A percentile compares a stretch with the other conserved stretches of the same genome.
phyloP scores from a whole-genome alignment of 2,888 invertebrate genomes.

The Euzophera pinguis region DNA sequence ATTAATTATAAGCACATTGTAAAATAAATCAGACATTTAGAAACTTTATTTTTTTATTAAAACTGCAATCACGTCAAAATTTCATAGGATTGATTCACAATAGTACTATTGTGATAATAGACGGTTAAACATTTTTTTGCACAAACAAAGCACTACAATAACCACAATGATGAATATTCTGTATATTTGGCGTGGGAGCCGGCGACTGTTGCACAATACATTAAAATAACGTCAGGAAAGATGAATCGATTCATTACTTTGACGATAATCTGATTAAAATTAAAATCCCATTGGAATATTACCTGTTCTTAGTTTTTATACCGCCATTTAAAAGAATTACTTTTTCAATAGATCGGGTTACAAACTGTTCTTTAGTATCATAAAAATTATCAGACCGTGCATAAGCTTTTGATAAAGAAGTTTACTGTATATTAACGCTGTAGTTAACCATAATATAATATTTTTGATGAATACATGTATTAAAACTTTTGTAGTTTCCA shows the following conservation, averaged over 20 bases:
- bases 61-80: no score
- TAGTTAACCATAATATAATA: background rate
- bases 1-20: no score
- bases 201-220: conserved; percentile 11
- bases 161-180: conserved; percentile 10
- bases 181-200: conserved; percentile 11
- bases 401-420: conserved; percentile 11
- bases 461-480: background rate
- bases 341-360: background rate
- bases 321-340: background rate
- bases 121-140: background rate
- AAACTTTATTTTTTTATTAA: no score
- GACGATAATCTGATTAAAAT: conserved; percentile 23
- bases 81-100: background rate
- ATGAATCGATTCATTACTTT: conserved; percentile 34
- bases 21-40: no score
- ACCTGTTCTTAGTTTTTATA: conserved; percentile 9
- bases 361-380: background rate
- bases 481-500: conserved; percentile 1
- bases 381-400: background rate
- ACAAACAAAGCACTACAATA: conserved; percentile 4
- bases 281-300: conserved; percentile 20
- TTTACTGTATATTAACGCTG: background rate
- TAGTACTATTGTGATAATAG: background rate
- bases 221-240: conserved; percentile 28